These are phyloP conservation scores for Pseudeuparius sepicola DNA, from an alignment of 2,888 invertebrate genomes.

Conservation along the genomic window DNA sequence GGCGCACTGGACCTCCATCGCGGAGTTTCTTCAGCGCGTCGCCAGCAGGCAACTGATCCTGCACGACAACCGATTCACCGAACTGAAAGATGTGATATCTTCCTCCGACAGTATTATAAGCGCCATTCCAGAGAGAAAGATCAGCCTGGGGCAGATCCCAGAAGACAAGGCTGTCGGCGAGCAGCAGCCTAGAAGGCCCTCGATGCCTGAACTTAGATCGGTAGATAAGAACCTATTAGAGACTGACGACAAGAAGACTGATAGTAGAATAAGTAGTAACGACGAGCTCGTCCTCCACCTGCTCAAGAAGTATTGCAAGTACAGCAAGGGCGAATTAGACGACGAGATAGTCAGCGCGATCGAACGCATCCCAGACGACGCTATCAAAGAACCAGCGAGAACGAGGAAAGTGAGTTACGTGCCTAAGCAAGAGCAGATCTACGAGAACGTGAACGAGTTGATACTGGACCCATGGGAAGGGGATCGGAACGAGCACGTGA, in stretches of 20 bases:
- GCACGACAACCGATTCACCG: conserved; percentile 40
- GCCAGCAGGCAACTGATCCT: conserved; percentile 54
- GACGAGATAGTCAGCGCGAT: conserved; percentile 37
- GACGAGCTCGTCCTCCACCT: conserved; percentile 38
- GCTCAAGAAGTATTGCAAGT: conserved; percentile 39
- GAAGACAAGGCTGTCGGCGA: conserved; percentile 32
- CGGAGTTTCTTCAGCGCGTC: conserved; percentile 54
- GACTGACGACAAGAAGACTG: conserved; percentile 32
- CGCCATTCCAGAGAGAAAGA: conserved; percentile 27
- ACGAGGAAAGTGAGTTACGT: conserved; percentile 33
- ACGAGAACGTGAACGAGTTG: conserved; percentile 35
- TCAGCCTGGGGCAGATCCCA: conserved; percentile 32
- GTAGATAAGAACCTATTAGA: conserved; percentile 36
- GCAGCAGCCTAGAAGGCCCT: conserved; percentile 30
- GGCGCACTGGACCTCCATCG: conserved; percentile 55
- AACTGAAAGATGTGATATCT: conserved; percentile 26
- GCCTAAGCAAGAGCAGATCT: conserved; percentile 35
- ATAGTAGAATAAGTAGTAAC: conserved; percentile 31
- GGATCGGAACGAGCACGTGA: conserved; percentile 37
- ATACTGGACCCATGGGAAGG: conserved; percentile 33
- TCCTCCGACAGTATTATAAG: conserved; percentile 28
- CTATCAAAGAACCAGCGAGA: conserved; percentile 20
- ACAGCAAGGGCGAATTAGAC: conserved; percentile 36
- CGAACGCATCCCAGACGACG: conserved; percentile 29
- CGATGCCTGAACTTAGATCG: conserved; percentile 32